Conservation (phyloP, 2,888 invertebrate genomes). For the Bombylius major region DNA sequence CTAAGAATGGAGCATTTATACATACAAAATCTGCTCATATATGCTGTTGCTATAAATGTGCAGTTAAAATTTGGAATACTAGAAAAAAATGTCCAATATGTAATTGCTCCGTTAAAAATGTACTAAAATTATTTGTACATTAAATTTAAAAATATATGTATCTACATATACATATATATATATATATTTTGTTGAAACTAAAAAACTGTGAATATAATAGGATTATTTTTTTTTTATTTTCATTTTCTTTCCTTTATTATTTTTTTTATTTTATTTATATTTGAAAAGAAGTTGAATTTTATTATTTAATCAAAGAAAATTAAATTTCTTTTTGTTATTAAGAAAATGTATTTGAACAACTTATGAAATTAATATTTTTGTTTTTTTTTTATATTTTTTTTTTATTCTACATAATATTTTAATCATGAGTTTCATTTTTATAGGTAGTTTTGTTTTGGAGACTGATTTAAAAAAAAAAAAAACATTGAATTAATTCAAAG, state of each 20-base stretch:
- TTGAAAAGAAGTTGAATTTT: too few relatives aligned
- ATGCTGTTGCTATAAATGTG: constrained; percentile 59
- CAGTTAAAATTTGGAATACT: constrained; percentile 50
- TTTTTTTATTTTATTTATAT: too few relatives aligned
- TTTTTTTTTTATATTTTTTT: too few relatives aligned
- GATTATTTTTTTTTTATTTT: background rate
- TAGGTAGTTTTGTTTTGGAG: background rate
- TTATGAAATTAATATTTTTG: too few relatives aligned
- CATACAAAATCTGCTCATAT: constrained; percentile 54
- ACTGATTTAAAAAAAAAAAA: constrained; percentile 2
- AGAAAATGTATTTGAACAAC: too few relatives aligned
- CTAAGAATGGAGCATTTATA: constrained; percentile 55
- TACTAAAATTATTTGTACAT: constrained; percentile 45
- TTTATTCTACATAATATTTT: too few relatives aligned
- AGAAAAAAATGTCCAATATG: constrained; percentile 55
- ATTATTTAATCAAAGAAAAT: too few relatives aligned
- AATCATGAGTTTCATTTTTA: too few relatives aligned
- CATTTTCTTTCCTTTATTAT: constrained; percentile 2
- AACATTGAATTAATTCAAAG: background rate
- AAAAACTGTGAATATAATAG: background rate
- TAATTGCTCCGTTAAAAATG: constrained; percentile 53
- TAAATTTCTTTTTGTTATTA: too few relatives aligned
- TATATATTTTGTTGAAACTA: background rate
- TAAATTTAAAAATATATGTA: too few relatives aligned
- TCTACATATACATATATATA: background rate